These are phyloP conservation scores for Xestia rhomboidea DNA, from an alignment of 2,888 invertebrate species.

Conservation along the genomic window DNA sequence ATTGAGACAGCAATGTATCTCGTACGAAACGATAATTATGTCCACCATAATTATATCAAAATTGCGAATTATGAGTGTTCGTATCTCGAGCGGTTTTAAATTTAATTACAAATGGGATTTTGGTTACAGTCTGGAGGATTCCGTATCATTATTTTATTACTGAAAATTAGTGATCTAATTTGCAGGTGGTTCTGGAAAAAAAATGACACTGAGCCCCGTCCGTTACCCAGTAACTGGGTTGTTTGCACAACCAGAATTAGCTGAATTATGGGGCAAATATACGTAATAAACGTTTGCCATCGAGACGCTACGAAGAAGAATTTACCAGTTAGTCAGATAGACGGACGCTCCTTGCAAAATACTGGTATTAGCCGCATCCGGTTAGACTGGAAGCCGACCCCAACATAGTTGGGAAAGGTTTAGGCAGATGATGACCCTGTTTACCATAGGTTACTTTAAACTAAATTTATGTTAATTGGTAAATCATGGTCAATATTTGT, in stretches of 20 bases:
- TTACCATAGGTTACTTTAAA: neutral
- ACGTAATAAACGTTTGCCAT: no score
- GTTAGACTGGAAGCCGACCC: neutral
- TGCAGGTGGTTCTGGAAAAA: neutral
- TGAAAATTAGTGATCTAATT: neutral
- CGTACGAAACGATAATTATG: constrained; percentile 42
- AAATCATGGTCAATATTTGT: neutral
- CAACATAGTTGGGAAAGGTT: neutral
- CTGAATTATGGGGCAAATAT: no score
- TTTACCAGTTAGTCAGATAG: neutral
- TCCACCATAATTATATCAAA: constrained; percentile 53
- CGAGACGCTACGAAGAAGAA: neutral
- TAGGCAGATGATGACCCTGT: neutral
- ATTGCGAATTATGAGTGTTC: constrained; percentile 32
- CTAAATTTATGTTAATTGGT: neutral
- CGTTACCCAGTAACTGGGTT: no score
- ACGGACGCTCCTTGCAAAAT: neutral
- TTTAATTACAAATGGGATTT: constrained; percentile 40
- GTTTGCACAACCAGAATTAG: neutral
- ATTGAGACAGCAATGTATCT: constrained; percentile 43
- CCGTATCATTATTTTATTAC: neutral
- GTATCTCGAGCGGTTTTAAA: constrained; percentile 20
- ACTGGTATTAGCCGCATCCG: neutral
- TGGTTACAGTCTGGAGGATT: neutral
- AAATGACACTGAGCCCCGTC: neutral